These are phyloP conservation scores for Mythimna vitellina DNA, from an alignment of 2,888 invertebrate species.

Conservation along the genomic window DNA sequence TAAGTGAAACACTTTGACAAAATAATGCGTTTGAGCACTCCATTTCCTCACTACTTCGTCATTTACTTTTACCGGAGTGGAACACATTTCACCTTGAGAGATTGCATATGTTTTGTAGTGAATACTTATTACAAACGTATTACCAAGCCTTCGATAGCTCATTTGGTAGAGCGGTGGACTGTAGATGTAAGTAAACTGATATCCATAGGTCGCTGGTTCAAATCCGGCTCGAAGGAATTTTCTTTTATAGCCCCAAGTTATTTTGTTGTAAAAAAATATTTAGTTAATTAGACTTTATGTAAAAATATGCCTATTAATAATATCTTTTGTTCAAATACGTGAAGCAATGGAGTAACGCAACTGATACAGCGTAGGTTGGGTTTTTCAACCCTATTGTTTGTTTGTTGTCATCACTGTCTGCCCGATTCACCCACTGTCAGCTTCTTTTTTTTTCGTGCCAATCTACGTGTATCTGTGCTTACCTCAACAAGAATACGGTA, in stretches of 20 bases:
- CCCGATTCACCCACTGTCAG: too few relatives aligned
- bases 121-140: slow-evolving; percentile 29
- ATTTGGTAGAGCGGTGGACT: slow-evolving; percentile 90
- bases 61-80: slow-evolving; percentile 11
- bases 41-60: slow-evolving; percentile 22
- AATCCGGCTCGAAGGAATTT: slow-evolving; percentile 91
- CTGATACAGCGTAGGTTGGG: too few relatives aligned
- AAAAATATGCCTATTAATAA: too few relatives aligned
- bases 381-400: too few relatives aligned
- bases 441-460: too few relatives aligned
- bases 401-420: too few relatives aligned
- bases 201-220: slow-evolving; percentile 92
- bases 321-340: too few relatives aligned
- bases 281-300: too few relatives aligned
- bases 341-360: too few relatives aligned
- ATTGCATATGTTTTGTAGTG: slow-evolving; percentile 24
- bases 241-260: slow-evolving; percentile 51
- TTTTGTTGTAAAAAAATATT: neutral
- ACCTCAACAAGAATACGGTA: too few relatives aligned
- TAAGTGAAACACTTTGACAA: neutral
- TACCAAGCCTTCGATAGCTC: slow-evolving; percentile 60
- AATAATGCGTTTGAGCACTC: slow-evolving; percentile 11
- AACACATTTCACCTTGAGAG: slow-evolving; percentile 23
- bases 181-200: slow-evolving; percentile 74
- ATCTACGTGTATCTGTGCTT: too few relatives aligned